Evolutionary conservation across 2,888 invertebrate genomes (phyloP), one percentile per base, ranked within the genome.

Genomic region (Theodoxus fluviatilis): DNA sequence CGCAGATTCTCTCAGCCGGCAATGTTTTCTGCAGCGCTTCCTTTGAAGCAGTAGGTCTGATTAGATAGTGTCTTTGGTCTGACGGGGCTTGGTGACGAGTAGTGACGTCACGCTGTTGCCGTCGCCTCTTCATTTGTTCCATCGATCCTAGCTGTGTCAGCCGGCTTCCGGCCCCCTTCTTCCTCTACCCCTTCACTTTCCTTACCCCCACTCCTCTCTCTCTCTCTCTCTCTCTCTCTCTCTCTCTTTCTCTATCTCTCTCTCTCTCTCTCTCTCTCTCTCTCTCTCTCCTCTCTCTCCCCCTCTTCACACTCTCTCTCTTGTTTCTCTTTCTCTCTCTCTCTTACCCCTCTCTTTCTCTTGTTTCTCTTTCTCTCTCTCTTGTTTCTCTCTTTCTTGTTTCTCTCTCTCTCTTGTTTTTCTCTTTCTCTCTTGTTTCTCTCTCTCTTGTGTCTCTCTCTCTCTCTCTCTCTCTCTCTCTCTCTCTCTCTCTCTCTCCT

Each of bases 401-500:
- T 18, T 43, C 9, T 43, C 43, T 43, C 9, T 43, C 43, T 43
- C 9, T 43, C 28, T 9, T 52, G 25, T 9, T 28, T 52, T 28
- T 52, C 52, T 52, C n/a, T 52, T 9, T 52, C 52, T 52, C 52
- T 52, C n/a, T 52, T n/a, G n/a, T n/a, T 28, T 9, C 15, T 9
- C n/a, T 52, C 52, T 52, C n/a, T 52, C 52, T 52, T 2, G 22
- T 3, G 4, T 52, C 52, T 52, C 1, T 35, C 35, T 63, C 15
- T 63, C 38, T 63, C 6, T 38, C 63, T 38, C 37, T 37, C 35
- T 37, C 38, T 22, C 33, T 31, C 18, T 18, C 35, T 2, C 37
- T 63, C 63, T 52, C 52, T 52, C 52, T 52, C 52, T 52, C 52
- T 52, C 52, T 52, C 52, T 52, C 52, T 52, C 52, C 28, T 28